These are phyloP conservation scores for Lepidothrix coronata DNA, from an alignment of 2,113 vertebrate species.

Conservation along the genomic window DNA sequence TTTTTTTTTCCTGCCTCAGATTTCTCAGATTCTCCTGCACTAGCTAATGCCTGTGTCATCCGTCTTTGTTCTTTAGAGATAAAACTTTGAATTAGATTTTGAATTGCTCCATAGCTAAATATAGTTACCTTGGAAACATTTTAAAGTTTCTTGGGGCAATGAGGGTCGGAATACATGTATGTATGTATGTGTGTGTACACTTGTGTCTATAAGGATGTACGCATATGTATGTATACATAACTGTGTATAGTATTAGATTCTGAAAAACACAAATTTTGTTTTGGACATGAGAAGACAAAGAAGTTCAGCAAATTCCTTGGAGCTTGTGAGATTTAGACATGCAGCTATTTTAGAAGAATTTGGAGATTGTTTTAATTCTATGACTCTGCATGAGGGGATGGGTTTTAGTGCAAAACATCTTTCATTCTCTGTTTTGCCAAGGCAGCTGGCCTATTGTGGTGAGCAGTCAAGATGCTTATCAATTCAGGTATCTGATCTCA, in stretches of 20 bases:
- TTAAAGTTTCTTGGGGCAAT: not conserved
- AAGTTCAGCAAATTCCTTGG: not conserved
- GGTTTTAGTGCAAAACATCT: not conserved
- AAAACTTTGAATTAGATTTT: not conserved
- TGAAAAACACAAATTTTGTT: not conserved
- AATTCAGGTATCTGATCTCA: not conserved
- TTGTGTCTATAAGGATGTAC: not conserved
- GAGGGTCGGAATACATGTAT: rapidly evolving
- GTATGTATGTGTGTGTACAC: not conserved
- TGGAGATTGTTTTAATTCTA: not conserved
- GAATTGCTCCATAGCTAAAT: not conserved
- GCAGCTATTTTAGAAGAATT: not conserved
- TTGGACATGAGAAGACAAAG: rapidly evolving
- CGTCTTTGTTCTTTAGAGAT: not conserved
- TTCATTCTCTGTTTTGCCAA: not conserved
- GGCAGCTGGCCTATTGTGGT: not conserved
- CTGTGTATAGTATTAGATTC: not conserved
- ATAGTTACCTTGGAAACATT: not conserved
- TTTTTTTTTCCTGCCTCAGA: not conserved
- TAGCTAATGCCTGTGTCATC: not conserved
- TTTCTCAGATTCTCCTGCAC: not conserved
- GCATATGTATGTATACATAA: not conserved
- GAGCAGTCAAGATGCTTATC: not conserved
- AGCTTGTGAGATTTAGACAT: not conserved
- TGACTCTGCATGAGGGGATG: not conserved